Conservation (phyloP, 2,888 invertebrate genomes). For the Caenorhabditis japonica region DNA sequence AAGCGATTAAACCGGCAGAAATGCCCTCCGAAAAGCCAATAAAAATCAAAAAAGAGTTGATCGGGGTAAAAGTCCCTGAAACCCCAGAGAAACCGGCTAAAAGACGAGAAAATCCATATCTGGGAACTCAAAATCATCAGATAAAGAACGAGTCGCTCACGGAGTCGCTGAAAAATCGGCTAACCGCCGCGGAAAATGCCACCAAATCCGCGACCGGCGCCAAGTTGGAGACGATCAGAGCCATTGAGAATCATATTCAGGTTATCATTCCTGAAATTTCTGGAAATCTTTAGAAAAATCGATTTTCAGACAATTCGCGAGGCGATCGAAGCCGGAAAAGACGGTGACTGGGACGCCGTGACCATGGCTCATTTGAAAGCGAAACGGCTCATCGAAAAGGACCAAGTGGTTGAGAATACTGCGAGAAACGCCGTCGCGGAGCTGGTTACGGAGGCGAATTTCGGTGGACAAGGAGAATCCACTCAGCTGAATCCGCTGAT, state of each 20-base stretch:
- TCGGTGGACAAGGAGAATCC: conserved; percentile 60
- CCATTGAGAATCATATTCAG: conserved; percentile 55
- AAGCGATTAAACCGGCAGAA: background rate
- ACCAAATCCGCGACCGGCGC: conserved; percentile 59
- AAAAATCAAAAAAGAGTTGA: conserved; percentile 11
- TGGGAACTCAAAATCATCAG: conserved; percentile 29
- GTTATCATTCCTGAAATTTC: too few species aligned
- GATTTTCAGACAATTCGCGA: conserved; percentile 56
- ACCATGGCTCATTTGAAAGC: conserved; percentile 70
- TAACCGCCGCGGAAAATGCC: conserved; percentile 49
- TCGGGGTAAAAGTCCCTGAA: conserved; percentile 13
- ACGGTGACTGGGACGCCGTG: conserved; percentile 63
- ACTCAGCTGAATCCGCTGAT: conserved; percentile 78
- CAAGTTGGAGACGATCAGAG: conserved; percentile 60
- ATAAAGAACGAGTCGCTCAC: conserved; percentile 49
- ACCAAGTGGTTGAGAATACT: conserved; percentile 38
- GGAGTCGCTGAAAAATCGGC: conserved; percentile 48
- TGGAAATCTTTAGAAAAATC: too few species aligned
- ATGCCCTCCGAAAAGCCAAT: background rate
- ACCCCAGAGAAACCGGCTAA: background rate
- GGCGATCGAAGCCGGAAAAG: conserved; percentile 77
- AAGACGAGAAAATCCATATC: conserved; percentile 35
- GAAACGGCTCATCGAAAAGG: conserved; percentile 36
- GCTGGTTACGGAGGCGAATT: conserved; percentile 62
- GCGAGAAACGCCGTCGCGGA: conserved; percentile 46